Conservation (phyloP, 2,888 invertebrate genomes). For the Caenorhabditis panamensis region DNA sequence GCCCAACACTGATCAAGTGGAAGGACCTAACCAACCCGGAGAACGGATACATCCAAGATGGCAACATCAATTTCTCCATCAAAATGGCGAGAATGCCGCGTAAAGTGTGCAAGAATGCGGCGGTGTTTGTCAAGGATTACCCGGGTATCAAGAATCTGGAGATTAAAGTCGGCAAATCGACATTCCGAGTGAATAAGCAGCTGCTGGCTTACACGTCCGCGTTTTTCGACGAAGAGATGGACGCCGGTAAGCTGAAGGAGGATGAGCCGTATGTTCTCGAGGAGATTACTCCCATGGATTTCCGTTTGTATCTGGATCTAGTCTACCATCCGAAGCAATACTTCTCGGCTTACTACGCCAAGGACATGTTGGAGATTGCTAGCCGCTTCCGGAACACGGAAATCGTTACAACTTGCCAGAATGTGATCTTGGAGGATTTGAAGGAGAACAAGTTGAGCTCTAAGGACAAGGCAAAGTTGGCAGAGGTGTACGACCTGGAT, state of each 20-base stretch:
- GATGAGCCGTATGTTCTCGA: constrained; percentile 16
- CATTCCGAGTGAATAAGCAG: constrained; percentile 23
- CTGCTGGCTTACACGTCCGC: constrained; percentile 20
- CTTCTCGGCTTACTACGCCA: constrained; percentile 28
- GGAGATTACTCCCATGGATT: constrained; percentile 23
- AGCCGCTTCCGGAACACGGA: constrained; percentile 25
- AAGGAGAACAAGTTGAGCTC: constrained; percentile 25
- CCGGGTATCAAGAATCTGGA: constrained; percentile 23
- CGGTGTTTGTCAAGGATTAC: constrained; percentile 13
- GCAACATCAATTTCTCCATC: neutral
- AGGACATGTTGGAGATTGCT: constrained; percentile 31
- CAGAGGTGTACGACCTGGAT: constrained; percentile 18
- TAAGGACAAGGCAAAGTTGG: constrained; percentile 27
- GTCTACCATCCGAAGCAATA: constrained; percentile 36
- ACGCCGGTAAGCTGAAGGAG: neutral
- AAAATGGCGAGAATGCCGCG: constrained; percentile 17
- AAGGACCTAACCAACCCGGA: constrained; percentile 12
- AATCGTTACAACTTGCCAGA: constrained; percentile 22
- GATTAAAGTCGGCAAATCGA: constrained; percentile 17
- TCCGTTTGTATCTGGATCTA: constrained; percentile 29
- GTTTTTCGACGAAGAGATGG: constrained; percentile 11
- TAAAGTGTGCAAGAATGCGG: constrained; percentile 12
- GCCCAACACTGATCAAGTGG: constrained; percentile 35
- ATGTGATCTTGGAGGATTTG: constrained; percentile 31
- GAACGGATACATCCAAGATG: constrained; percentile 14